These are phyloP conservation scores for Clamator glandarius DNA, from an alignment of 2,797 vertebrate genomes.

Conservation along the genomic window DNA sequence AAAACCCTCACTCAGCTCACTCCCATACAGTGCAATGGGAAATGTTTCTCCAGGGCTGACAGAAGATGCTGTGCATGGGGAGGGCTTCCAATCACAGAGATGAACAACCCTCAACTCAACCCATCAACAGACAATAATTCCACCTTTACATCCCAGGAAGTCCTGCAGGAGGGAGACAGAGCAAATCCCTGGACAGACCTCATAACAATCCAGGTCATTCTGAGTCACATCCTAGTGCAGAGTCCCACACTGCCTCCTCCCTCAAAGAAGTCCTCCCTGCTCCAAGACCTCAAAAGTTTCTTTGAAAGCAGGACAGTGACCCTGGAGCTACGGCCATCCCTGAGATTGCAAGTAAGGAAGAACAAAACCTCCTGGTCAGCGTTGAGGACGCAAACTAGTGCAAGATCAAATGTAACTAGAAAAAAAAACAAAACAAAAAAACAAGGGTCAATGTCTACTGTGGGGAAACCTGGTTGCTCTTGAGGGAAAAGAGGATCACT, in stretches of 20 bases:
- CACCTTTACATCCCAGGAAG: not conserved
- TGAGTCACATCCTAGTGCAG: no score
- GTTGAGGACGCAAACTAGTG: not conserved
- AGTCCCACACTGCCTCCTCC: not conserved
- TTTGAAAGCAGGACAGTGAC: not conserved
- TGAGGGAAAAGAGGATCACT: not conserved
- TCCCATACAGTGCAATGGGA: fast-evolving
- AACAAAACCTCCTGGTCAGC: not conserved
- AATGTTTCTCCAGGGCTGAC: not conserved
- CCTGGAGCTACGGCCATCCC: fast-evolving
- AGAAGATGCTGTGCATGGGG: fast-evolving
- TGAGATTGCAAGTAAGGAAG: not conserved
- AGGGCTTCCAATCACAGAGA: not conserved
- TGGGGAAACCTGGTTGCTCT: not conserved
- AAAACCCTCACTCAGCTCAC: not conserved
- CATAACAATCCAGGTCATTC: not conserved
- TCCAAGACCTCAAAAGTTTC: not conserved
- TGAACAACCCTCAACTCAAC: not conserved
- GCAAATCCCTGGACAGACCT: not conserved
- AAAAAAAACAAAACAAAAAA: no score
- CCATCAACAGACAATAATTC: fast-evolving
- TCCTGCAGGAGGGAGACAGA: not conserved
- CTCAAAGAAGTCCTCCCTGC: not conserved
- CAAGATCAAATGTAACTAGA: fast-evolving
- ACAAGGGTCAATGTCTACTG: not conserved